Base-by-base conservation (phyloP, 2,797 vertebrate species). In the Australoheros facetus region DNA sequence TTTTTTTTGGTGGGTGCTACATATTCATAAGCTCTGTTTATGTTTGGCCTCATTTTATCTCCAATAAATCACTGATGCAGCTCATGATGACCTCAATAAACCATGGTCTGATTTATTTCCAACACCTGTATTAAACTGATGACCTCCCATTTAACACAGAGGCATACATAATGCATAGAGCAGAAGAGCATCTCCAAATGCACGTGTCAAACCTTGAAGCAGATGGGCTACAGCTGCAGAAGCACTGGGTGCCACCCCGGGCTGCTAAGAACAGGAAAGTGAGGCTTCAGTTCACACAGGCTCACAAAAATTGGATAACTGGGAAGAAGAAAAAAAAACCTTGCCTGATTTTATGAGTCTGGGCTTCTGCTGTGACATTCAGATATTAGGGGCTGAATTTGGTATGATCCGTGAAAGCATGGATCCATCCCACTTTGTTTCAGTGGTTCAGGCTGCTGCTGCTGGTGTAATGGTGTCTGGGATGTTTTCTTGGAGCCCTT, bases 1-100 rank as follows among this genome's bases (percentile, higher is more conserved):
- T 2, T 39, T 62, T 62, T 51, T 64, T 64, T 42, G 42, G 8
- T 6, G 7, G 55, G 53, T 66, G 39, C 19, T 42, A 13, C 30
- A 69, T 66, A 69, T 55, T 81, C n/a, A 69, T 19, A 23, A 4
- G 57, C 11, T 69, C 26, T 34, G 16, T 75, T 75, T 60, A 53
- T 64, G 26, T 59, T 58, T 51, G 19, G 10, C 26, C 11, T 69
- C 3, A 7, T 30, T 69, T 69, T 51, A 51, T 69, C 42, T 69
- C 64, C 64, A 69, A 69, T 69, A 69, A 69, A 69, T 69, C 16
- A 13, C 10, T 30, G 42, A 51, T 69, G 23, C 42, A 69, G 64
- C 42, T 69, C 26, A 69, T 51, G 10, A 69, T 51, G 42, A 69
- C 64, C 42, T 51, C 64, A 69, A 30, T 51, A 51, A 48, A 69